These are phyloP conservation scores for Lutraria rhynchaena DNA, from an alignment of 1,140 invertebrate genomes.

Conservation along the genomic window DNA sequence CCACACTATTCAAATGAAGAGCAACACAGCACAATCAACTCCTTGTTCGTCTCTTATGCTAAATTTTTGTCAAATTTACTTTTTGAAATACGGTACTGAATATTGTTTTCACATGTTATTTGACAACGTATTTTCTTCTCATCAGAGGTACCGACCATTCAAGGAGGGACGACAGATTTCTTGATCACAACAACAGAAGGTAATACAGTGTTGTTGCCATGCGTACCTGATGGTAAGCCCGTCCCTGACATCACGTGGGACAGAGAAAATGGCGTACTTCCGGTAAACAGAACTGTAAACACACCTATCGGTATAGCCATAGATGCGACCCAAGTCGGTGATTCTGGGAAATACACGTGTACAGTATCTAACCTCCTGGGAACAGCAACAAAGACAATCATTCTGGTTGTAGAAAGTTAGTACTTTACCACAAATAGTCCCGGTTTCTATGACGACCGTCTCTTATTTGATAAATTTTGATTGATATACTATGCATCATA, in stretches of 20 bases:
- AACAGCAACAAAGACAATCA: constrained; percentile 39
- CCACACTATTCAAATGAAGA: too few species aligned
- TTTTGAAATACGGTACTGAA: too few species aligned
- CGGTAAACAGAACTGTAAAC: constrained; percentile 33
- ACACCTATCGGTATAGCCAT: constrained; percentile 40
- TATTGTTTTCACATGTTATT: too few species aligned
- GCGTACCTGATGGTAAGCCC: constrained; percentile 19
- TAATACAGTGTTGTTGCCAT: constrained; percentile 46
- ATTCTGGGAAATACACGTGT: constrained; percentile 42
- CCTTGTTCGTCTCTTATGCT: too few species aligned
- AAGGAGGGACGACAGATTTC: constrained; percentile 33
- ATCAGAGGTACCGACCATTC: constrained; percentile 22
- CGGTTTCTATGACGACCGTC: not conserved
- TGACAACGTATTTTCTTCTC: not conserved
- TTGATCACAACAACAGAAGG: constrained; percentile 20
- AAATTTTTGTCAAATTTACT: too few species aligned
- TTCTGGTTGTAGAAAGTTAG: constrained; percentile 18
- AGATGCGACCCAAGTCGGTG: not conserved
- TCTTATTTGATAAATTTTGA: not conserved
- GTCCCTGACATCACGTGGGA: constrained; percentile 25
- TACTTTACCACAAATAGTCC: not conserved
- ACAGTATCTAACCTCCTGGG: constrained; percentile 39
- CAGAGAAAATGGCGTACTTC: constrained; percentile 23
- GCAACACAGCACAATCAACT: too few species aligned
- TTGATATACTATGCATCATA: not conserved